Base-by-base conservation (phyloP, 2,113 vertebrate species). In the Rhabdomys dilectus region DNA sequence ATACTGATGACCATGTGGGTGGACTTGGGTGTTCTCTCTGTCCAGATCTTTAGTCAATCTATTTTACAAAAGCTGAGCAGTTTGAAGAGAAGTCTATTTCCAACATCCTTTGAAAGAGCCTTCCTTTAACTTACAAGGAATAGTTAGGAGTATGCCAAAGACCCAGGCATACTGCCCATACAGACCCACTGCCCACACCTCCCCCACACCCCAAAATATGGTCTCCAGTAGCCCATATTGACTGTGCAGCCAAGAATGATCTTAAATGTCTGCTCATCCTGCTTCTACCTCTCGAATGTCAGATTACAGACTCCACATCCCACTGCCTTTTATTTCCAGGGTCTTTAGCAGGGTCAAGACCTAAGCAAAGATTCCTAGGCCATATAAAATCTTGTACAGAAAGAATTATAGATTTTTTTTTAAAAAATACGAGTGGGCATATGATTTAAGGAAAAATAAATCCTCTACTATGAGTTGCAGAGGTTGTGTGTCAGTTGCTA, bases 401-500 rank as follows among this genome's bases (percentile, higher is more conserved):
- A 51, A 86, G 45, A 66, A 87, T 77, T 75, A 26, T 6, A 42
- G 15, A 39, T n/a, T 77, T 42, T 60, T 56, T 9, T 15, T 22
- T 22, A 7, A 66, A 16, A 39, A 84, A 39, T 36, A 42, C 26
- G 29, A 10, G 31, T 34, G 48, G 39, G 22, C 29, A 51, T 51
- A 51, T 51, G 92, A 56, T 2, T 5, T 82, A 36, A 72, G 64
- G 66, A 91, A 34, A 34, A 29, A 42, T n/a, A 77, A 95, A 97
- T 60, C 42, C 48, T 94, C 26, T 88, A 24, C n/a, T 39, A 7
- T 90, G 5, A 84, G 72, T 12, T 82, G 31, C 34, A 88, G 91
- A 91, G 31, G 62, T 94, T 85, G 87, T 81, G 53, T 51, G 17
- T 89, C 64, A 19, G n/a, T 68, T 81, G 60, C 85, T 91, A 92